Conservation (phyloP, 2,888 invertebrate species). For the Ornithoptera priamus region DNA sequence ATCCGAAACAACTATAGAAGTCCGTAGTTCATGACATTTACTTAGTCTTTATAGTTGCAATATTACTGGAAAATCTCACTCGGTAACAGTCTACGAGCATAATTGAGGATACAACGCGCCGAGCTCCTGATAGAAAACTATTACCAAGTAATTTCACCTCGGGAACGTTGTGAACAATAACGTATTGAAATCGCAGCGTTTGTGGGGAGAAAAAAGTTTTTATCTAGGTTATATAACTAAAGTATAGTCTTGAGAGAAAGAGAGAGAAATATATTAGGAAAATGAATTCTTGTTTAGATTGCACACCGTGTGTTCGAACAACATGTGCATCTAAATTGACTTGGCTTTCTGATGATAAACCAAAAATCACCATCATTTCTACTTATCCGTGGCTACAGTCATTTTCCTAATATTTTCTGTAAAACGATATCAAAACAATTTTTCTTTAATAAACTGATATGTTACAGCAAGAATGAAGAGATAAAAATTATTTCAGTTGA, state of each 20-base stretch:
- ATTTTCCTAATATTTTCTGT: too few relatives aligned
- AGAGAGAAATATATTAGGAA: background rate
- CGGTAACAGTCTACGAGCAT: background rate
- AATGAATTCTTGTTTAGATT: background rate
- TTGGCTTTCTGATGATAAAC: too few relatives aligned
- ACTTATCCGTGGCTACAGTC: too few relatives aligned
- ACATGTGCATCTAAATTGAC: too few relatives aligned
- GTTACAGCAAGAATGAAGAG: too few relatives aligned
- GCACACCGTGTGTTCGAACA: too few relatives aligned
- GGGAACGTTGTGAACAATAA: constrained; percentile 11
- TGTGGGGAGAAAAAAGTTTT: constrained; percentile 1
- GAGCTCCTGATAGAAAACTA: constrained; percentile 5
- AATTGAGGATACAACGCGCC: constrained; percentile 6
- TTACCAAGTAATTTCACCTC: constrained; percentile 10
- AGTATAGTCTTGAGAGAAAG: background rate
- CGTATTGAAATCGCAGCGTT: constrained; percentile 8
- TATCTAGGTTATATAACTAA: constrained; percentile 8
- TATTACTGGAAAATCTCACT: background rate
- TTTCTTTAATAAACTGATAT: too few relatives aligned
- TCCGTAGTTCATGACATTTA: constrained; percentile 5
- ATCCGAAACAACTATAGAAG: too few relatives aligned
- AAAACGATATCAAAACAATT: too few relatives aligned
- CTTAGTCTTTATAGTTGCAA: constrained; percentile 9
- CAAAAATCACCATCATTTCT: too few relatives aligned
- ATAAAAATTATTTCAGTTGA: too few relatives aligned